phyloP scores from a whole-genome alignment of 2,888 invertebrate species.

The Phengaris arion region DNA sequence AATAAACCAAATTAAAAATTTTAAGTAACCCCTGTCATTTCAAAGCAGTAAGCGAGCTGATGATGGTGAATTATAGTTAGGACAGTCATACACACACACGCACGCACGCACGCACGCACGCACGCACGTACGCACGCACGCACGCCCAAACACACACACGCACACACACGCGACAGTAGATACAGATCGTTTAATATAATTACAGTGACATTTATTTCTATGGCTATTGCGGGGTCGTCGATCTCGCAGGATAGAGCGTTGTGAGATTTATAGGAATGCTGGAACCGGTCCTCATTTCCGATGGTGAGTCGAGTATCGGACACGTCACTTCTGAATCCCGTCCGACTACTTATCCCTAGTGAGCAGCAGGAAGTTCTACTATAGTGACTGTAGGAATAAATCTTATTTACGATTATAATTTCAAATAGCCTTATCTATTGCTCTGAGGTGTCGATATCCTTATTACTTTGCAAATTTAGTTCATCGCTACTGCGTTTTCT shows the following conservation, averaged over 20 bases:
- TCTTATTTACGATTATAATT: not conserved
- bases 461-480: too few species aligned
- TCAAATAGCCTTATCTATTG: not conserved
- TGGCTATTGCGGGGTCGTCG: constrained; percentile 39
- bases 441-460: too few species aligned
- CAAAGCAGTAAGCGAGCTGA: too few species aligned
- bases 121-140: too few species aligned
- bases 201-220: constrained; percentile 35
- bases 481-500: too few species aligned
- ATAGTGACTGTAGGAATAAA: not conserved
- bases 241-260: constrained; percentile 46
- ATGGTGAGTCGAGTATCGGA: constrained; percentile 41
- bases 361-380: constrained; percentile 14
- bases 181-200: constrained; percentile 25
- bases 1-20: too few species aligned
- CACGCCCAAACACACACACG: not conserved
- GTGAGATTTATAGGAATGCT: constrained; percentile 64
- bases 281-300: constrained; percentile 66
- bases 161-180: not conserved
- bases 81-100: too few species aligned
- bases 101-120: too few species aligned
- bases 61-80: too few species aligned
- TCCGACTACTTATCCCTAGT: constrained; percentile 29
- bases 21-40: too few species aligned
- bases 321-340: constrained; percentile 39